Base-by-base conservation (phyloP, 2,113 vertebrate species). In the Cathartes aura region DNA sequence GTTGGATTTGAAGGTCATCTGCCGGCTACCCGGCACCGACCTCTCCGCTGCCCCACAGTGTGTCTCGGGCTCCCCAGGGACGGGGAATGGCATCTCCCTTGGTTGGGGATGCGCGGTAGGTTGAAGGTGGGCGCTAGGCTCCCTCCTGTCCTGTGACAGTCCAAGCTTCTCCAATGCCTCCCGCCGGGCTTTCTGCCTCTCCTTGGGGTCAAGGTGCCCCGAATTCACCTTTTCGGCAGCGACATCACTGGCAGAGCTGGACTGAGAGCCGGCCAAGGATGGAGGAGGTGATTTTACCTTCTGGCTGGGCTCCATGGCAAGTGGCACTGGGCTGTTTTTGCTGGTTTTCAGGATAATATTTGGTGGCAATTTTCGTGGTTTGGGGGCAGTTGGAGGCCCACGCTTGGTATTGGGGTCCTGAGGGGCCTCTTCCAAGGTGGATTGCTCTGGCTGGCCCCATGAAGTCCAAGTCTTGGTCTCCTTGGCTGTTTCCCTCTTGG, bases 141-240 rank as follows among this genome's bases (percentile, higher is more conserved):
- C 93, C 30, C 89, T 52, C 34, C 96, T 91, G 58, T 98, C 98
- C 88, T 98, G 98, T 2, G 99, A 94, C 40, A 99, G 98, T 11
- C 99, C 99, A 13, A 99, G 96, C 95, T 99, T 99, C 88, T 98
- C 97, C 92, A 99, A 78, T 2, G 99, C 99, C 55, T 99, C 99
- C 79, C 92, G 89, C 18, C 98, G 98, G 15, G 99, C 98, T 30
- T 93, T 98, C 71, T 99, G 98, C 87, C 98, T 98, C 72, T 98
- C 98, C 71, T 97, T 98, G 66, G 97, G 96, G 6, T 96, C 96
- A 0, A 94, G 97, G 29, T 94, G 81, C 10, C 56, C 94, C 0
- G 34, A 17, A 9, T 47, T 59, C 0, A 4, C 43, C 36, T 70
- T 96, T 3, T 98, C 94, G 0, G 73, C 36, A 2, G 89, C 6